phyloP scores from a whole-genome alignment of 2,113 vertebrate genomes.

The Aegypius monachus region DNA sequence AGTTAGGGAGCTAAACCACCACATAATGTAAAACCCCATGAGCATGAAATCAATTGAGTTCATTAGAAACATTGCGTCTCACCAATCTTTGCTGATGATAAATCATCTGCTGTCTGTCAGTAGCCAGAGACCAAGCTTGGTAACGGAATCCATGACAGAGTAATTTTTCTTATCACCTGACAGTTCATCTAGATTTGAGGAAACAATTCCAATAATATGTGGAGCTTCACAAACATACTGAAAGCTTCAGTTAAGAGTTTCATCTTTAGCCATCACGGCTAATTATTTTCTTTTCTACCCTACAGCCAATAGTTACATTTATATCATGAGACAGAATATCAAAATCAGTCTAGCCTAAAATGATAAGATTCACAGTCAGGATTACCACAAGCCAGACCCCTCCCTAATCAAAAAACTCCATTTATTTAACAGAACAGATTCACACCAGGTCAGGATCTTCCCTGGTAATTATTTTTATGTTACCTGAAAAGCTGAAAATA shows the following conservation, averaged over 20 bases:
- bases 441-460: neutral
- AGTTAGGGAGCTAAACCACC: neutral
- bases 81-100: neutral
- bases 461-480: neutral
- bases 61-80: neutral
- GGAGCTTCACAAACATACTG: neutral
- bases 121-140: neutral
- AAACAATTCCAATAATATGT: neutral
- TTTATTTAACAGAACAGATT: neutral
- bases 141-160: neutral
- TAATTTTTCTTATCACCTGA: neutral
- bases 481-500: neutral
- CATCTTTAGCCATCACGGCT: neutral
- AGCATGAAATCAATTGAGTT: neutral
- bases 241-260: neutral
- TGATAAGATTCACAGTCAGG: neutral
- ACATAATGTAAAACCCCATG: neutral
- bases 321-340: neutral
- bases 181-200: neutral
- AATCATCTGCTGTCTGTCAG: neutral
- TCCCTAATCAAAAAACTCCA: neutral
- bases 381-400: neutral
- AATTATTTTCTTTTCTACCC: neutral
- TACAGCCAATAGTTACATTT: neutral
- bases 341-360: neutral